Percentiles rank a stretch among this genome's conserved stretches.
Evolutionary conservation across 2,113 vertebrate genomes (phyloP).

Genomic region (Cheilinus undulatus): DNA sequence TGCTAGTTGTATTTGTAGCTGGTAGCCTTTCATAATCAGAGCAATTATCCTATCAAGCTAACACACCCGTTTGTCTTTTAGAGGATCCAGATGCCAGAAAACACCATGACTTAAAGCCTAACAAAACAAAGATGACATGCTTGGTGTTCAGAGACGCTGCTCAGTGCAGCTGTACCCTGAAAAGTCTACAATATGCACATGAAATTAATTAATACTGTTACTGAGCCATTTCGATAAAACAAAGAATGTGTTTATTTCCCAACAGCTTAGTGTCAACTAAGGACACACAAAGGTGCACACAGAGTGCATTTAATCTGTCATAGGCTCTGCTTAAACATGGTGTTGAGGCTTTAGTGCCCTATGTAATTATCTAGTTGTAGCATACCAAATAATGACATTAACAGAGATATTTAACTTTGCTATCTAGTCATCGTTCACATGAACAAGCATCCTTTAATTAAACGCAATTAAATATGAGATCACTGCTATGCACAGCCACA

Average conservation of each 20-base stretch:
- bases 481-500: slow-evolving; percentile 11
- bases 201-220: slow-evolving; percentile 48
- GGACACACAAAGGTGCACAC: slow-evolving; percentile 35
- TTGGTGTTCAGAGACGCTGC: slow-evolving; percentile 22
- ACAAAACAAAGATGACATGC: slow-evolving; percentile 40
- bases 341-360: background rate
- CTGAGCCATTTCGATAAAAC: slow-evolving; percentile 39
- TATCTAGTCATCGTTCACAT: slow-evolving; percentile 4
- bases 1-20: slow-evolving; percentile 43
- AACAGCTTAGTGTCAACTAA: slow-evolving; percentile 29
- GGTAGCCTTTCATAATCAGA: slow-evolving; percentile 49
- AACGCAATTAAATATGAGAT: slow-evolving; percentile 32
- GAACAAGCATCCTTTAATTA: slow-evolving; percentile 7
- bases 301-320: background rate
- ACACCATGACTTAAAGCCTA: slow-evolving; percentile 13
- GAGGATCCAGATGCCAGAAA: slow-evolving; percentile 50
- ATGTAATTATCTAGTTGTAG: background rate
- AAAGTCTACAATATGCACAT: slow-evolving; percentile 33
- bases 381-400: slow-evolving; percentile 32
- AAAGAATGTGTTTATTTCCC: slow-evolving; percentile 55
- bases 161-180: slow-evolving; percentile 44
- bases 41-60: slow-evolving; percentile 49
- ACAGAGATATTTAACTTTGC: background rate
- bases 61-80: slow-evolving; percentile 50
- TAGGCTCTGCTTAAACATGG: background rate